These are phyloP conservation scores for Celastrina argiolus DNA, from an alignment of 2,888 invertebrate genomes.

Conservation along the genomic window DNA sequence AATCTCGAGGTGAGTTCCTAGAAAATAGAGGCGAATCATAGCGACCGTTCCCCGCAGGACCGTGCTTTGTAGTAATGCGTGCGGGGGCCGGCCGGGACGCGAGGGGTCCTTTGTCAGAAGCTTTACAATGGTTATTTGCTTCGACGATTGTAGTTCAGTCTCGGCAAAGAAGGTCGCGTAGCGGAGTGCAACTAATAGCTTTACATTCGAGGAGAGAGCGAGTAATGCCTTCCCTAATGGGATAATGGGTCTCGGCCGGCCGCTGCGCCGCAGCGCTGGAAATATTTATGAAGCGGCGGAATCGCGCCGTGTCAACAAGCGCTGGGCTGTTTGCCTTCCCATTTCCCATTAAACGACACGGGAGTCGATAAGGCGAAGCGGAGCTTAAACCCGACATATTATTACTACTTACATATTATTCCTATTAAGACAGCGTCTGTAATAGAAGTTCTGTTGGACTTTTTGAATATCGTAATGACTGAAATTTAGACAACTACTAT, in stretches of 20 bases:
- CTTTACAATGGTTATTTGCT: conserved; percentile 27
- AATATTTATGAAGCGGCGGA: conserved; percentile 72
- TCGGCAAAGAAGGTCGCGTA: conserved; percentile 24
- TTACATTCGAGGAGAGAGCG: conserved; percentile 56
- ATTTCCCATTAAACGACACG: conserved; percentile 48
- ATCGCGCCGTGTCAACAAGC: conserved; percentile 66
- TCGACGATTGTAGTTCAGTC: neutral
- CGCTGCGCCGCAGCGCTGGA: conserved; percentile 48
- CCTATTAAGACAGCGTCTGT: no score
- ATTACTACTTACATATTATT: neutral
- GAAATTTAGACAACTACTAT: no score
- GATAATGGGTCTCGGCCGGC: conserved; percentile 60
- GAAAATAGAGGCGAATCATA: conserved; percentile 39
- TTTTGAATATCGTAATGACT: no score
- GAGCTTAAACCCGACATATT: conserved; percentile 14
- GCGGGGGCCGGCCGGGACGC: conserved; percentile 33
- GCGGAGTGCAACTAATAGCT: conserved; percentile 53
- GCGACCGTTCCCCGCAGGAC: conserved; percentile 31
- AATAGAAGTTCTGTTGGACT: no score
- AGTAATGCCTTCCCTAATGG: conserved; percentile 72
- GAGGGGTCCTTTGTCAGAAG: conserved; percentile 35
- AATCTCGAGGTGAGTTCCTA: conserved; percentile 51
- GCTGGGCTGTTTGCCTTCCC: conserved; percentile 62
- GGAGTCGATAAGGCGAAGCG: conserved; percentile 53
- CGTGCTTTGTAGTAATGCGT: conserved; percentile 34